Percentiles rank a stretch among this genome's conserved stretches.
phyloP scores from a whole-genome alignment of 2,113 vertebrate species.

The Nesogale talazaci region DNA sequence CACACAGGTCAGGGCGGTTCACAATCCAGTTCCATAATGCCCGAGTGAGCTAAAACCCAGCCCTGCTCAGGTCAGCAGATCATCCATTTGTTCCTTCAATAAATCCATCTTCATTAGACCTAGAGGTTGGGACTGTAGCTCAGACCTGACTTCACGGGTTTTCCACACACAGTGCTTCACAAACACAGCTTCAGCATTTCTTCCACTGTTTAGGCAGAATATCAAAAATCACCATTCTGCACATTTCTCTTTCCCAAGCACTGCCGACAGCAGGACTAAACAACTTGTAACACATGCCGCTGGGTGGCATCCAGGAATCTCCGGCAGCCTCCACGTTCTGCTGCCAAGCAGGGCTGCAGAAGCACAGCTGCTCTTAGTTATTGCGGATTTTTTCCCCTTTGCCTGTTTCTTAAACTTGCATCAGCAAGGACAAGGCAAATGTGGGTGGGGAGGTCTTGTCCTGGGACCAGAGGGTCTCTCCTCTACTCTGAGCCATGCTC shows the following conservation, averaged over 20 bases:
- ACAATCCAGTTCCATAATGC: not conserved
- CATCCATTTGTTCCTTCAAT: not conserved
- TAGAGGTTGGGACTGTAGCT: not conserved
- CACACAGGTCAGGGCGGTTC: not conserved
- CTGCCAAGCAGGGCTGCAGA: not conserved
- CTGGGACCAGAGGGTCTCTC: not conserved
- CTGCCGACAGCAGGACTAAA: not conserved
- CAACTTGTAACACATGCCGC: not conserved
- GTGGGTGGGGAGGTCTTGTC: not conserved
- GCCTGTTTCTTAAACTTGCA: constrained; percentile 15
- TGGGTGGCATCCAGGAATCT: not conserved
- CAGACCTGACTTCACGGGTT: not conserved
- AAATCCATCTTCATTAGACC: not conserved
- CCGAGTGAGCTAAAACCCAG: not conserved
- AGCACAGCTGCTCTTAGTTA: constrained; percentile 7
- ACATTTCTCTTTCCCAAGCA: not conserved
- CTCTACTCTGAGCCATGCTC: not conserved
- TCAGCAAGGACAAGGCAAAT: not conserved
- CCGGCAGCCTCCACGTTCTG: not conserved
- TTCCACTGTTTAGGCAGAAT: not conserved
- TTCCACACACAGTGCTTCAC: constrained; percentile 24
- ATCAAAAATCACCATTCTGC: constrained; percentile 2
- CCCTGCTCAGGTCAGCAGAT: not conserved
- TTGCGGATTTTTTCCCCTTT: not conserved
- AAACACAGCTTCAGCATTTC: not conserved